Conservation (phyloP, 2,888 invertebrate species). For the Nebria brevicollis region DNA sequence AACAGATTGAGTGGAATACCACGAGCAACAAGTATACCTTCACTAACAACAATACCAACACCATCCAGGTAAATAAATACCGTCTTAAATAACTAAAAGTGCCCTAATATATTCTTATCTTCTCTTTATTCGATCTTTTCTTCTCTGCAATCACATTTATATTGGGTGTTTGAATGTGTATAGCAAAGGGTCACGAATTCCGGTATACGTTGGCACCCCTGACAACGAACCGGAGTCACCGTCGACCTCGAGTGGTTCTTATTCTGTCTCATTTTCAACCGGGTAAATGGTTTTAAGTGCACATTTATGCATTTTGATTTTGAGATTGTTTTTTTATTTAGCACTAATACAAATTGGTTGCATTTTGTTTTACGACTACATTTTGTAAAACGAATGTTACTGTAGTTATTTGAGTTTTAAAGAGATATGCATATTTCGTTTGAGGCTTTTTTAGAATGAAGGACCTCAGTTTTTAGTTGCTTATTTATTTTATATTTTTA, state of each 20-base stretch:
- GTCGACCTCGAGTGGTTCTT: constrained; percentile 62
- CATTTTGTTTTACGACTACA: no score
- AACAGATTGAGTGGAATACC: constrained; percentile 78
- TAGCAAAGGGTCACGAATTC: constrained; percentile 71
- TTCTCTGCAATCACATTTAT: constrained; percentile 15
- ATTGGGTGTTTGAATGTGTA: constrained; percentile 3
- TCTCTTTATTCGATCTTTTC: background rate
- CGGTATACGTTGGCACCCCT: constrained; percentile 72
- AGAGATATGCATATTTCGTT: no score
- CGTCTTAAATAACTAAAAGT: background rate
- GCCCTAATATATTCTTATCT: background rate
- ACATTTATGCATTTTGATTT: background rate
- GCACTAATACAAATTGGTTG: no score
- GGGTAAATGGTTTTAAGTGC: constrained; percentile 58
- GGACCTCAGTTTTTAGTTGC: background rate
- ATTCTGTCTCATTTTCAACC: constrained; percentile 63
- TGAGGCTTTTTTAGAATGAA: no score
- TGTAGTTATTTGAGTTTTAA: no score
- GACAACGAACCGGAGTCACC: constrained; percentile 62
- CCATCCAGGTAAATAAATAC: constrained; percentile 73
- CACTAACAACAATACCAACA: constrained; percentile 78
- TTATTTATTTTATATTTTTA: background rate
- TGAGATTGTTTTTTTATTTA: no score
- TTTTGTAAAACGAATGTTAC: no score
- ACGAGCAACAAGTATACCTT: constrained; percentile 91